Conservation (phyloP, 2,113 vertebrate genomes). For the Pagrus major region DNA sequence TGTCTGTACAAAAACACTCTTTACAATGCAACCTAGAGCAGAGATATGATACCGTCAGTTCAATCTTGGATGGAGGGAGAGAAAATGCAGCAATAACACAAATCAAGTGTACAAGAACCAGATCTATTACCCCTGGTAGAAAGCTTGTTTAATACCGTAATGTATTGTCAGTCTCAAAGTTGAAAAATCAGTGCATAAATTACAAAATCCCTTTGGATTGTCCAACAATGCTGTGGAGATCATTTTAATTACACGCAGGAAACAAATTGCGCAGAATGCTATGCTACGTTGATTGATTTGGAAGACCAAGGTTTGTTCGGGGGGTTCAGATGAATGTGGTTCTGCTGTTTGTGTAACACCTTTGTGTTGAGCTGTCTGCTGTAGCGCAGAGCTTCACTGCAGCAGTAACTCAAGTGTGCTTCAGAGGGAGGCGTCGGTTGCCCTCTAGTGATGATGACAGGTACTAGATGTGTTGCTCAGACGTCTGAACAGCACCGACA, state of each 20-base stretch:
- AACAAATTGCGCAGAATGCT: background rate
- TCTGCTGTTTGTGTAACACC: constrained; percentile 39
- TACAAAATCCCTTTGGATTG: background rate
- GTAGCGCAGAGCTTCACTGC: constrained; percentile 65
- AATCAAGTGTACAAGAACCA: constrained; percentile 26
- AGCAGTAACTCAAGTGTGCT: constrained; percentile 20
- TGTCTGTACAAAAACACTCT: constrained; percentile 21
- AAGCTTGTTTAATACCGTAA: background rate
- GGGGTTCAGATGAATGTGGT: constrained; percentile 25
- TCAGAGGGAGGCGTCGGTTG: constrained; percentile 40
- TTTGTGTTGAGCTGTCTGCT: constrained; percentile 39
- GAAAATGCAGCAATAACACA: constrained; percentile 13
- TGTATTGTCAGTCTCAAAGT: background rate
- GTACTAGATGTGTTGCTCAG: constrained; percentile 5
- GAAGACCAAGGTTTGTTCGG: background rate
- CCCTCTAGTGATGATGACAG: constrained; percentile 66
- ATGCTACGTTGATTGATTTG: background rate
- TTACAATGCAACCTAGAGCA: constrained; percentile 35
- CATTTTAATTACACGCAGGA: constrained; percentile 19
- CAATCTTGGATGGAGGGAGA: background rate
- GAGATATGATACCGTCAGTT: constrained; percentile 4
- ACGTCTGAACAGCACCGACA: constrained; percentile 3
- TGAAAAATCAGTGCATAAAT: constrained; percentile 24
- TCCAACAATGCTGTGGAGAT: constrained; percentile 5
- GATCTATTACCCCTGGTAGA: background rate